Percentiles rank a stretch among this genome's conserved stretches.
Evolutionary conservation across 2,888 invertebrate genomes (phyloP).

Genomic region (Ecliptopera silaceata): DNA sequence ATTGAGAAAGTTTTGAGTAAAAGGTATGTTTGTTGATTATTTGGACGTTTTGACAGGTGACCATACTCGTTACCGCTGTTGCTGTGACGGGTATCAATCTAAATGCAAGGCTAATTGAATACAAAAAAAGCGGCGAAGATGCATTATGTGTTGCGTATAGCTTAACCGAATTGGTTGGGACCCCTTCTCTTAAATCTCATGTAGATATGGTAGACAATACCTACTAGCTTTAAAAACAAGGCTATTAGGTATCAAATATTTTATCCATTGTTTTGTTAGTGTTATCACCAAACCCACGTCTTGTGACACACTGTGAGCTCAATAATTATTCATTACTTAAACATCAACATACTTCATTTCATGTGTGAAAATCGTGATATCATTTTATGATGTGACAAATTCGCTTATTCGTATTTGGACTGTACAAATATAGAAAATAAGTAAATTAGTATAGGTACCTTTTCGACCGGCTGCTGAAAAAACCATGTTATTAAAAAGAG

Average conservation of each 20-base stretch:
- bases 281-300: slow-evolving; percentile 32
- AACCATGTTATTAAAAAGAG: too few species aligned
- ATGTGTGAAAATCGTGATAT: slow-evolving; percentile 12
- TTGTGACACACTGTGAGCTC: slow-evolving; percentile 23
- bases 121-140: slow-evolving; percentile 79
- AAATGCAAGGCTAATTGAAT: slow-evolving; percentile 82
- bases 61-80: slow-evolving; percentile 80
- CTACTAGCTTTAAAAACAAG: not conserved
- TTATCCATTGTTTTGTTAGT: slow-evolving; percentile 34
- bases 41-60: slow-evolving; percentile 83
- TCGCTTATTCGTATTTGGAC: too few species aligned
- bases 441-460: too few species aligned
- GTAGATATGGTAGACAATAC: too few species aligned
- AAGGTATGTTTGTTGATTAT: slow-evolving; percentile 68
- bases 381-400: too few species aligned
- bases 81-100: slow-evolving; percentile 80
- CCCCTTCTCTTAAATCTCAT: too few species aligned
- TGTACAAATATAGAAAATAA: too few species aligned
- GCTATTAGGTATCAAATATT: not conserved
- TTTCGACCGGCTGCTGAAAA: too few species aligned
- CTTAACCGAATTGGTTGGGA: too few species aligned
- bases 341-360: not conserved
- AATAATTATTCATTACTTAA: slow-evolving; percentile 19
- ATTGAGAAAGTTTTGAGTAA: slow-evolving; percentile 33
- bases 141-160: slow-evolving; percentile 72